phyloP scores from a whole-genome alignment of 2,888 invertebrate genomes.

The Beris morrisii region DNA sequence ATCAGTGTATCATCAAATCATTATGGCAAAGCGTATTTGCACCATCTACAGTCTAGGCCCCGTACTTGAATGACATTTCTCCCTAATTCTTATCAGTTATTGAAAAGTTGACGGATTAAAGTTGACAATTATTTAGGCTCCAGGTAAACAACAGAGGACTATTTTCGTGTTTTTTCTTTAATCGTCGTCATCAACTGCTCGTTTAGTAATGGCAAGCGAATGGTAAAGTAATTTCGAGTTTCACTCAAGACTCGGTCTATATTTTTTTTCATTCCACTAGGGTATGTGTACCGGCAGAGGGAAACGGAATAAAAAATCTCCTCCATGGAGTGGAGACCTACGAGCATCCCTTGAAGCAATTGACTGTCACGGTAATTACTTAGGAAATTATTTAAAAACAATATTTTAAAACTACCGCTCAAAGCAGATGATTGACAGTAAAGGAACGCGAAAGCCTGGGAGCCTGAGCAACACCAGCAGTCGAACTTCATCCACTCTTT shows the following conservation, averaged over 20 bases:
- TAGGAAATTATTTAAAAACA: background rate
- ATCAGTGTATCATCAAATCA: no score
- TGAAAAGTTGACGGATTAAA: no score
- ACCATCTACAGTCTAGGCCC: no score
- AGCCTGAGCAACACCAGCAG: slow-evolving; percentile 58
- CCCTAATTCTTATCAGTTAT: no score
- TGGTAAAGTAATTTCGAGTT: slow-evolving; percentile 23
- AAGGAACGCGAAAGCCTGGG: slow-evolving; percentile 56
- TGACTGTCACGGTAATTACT: slow-evolving; percentile 56
- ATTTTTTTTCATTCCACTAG: slow-evolving; percentile 38
- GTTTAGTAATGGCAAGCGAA: slow-evolving; percentile 34
- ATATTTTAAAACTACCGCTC: background rate
- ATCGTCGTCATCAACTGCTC: no score
- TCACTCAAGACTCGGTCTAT: background rate
- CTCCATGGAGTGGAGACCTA: slow-evolving; percentile 47
- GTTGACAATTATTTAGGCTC: no score
- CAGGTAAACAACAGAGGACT: no score
- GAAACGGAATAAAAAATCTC: slow-evolving; percentile 46
- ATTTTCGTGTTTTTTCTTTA: no score
- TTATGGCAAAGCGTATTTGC: no score
- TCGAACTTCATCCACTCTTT: slow-evolving; percentile 60
- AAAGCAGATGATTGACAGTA: slow-evolving; percentile 60
- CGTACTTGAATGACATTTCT: no score
- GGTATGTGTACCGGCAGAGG: slow-evolving; percentile 50
- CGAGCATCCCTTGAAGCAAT: slow-evolving; percentile 65